Evolutionary conservation across 2,888 invertebrate genomes (phyloP), one percentile per base, ranked within the genome.

Genomic region (Spodoptera exigua): DNA sequence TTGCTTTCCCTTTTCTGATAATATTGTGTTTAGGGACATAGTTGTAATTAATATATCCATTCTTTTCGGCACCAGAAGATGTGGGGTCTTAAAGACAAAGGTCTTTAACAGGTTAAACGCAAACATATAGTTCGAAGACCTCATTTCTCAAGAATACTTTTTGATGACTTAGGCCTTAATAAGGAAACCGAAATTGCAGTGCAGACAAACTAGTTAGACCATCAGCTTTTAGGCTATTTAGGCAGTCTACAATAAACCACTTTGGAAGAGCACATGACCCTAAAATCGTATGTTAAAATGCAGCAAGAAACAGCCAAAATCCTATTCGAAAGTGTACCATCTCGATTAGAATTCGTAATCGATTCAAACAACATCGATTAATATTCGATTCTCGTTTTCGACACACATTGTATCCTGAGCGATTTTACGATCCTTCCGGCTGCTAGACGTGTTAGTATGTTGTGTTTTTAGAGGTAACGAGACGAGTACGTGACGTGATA

Each of bases 351-450:
- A 73, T 68, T 68, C 35, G 16, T 51, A 70, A 67, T 63, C 59
- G 46, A 49, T 52, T 66, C 32, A 34, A 48, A 32, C 45, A 56
- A 18, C 35, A 39, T 61, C 55, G 47, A 68, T 71, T 68, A 59
- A 56, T 69, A 78, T 78, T 75, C 78, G 59, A 27, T 27, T 11
- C 59, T 21, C 53, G 56, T 37, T 14, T 18, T 39, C 62, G 76
- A 56, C 73, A 78, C 68, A 78, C 70, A 69, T 75, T 51, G 70
- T 49, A 60, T 69, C 67, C 66, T 64, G 73, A 66, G 61, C 39
- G 62, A 54, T 56, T 79, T 66, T 61, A 65, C 66, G 39, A 75
- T 58, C 64, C 68, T 78, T 78, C 78, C 80, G 80, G 52, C 49
- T 46, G 2, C 0, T 1, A 43, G 35, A 72, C 78, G 76, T 78